Evolutionary conservation across 2,888 invertebrate species (phyloP).

Genomic region (Platycheirus rosarum): DNA sequence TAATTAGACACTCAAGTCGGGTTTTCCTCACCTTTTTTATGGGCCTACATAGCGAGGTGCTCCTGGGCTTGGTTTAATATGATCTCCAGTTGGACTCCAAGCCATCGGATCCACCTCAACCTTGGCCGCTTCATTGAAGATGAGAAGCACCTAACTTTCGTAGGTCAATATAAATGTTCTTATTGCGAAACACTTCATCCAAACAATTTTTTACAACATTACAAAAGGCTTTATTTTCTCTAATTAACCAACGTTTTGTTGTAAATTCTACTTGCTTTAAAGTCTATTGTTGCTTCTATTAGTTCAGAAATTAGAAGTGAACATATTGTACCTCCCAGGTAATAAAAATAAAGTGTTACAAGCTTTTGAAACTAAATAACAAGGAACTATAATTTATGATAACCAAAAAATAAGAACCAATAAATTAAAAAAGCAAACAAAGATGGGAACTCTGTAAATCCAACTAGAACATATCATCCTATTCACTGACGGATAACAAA

Average conservation of each 20-base stretch:
- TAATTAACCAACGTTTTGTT: not conserved
- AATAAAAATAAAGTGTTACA: not conserved
- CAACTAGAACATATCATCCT: constrained; percentile 33
- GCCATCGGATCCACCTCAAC: too few relatives aligned
- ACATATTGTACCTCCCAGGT: not conserved
- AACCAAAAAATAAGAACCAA: constrained; percentile 31
- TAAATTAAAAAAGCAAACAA: constrained; percentile 50
- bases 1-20: too few relatives aligned
- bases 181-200: too few relatives aligned
- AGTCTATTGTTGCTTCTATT: not conserved
- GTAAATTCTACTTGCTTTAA: not conserved
- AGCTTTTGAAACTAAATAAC: not conserved
- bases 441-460: constrained; percentile 38
- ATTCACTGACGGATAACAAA: constrained; percentile 26
- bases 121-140: too few relatives aligned
- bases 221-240: too few relatives aligned
- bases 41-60: too few relatives aligned
- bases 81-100: too few relatives aligned
- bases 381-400: not conserved
- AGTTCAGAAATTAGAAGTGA: not conserved
- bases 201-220: too few relatives aligned
- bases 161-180: too few relatives aligned
- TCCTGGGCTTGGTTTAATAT: too few relatives aligned
- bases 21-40: constrained; percentile 4
- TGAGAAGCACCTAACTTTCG: too few relatives aligned